These are phyloP conservation scores for Lasioglossum oenotherae DNA, from an alignment of 2,888 invertebrate genomes.

Conservation along the genomic window DNA sequence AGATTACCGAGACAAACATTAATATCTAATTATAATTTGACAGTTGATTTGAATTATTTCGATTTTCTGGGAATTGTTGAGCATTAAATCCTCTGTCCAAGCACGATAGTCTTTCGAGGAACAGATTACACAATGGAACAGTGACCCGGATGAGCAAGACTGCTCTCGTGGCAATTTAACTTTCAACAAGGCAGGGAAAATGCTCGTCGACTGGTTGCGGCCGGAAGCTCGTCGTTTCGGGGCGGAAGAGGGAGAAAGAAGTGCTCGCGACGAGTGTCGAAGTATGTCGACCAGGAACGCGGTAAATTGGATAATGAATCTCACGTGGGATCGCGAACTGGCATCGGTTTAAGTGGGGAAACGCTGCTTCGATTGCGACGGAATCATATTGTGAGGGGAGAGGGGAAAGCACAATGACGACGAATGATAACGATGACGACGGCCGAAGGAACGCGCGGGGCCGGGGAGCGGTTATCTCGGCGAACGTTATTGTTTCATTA, in stretches of 20 bases:
- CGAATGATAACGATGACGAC: constrained; percentile 54
- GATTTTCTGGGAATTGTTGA: too few relatives aligned
- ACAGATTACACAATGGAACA: background rate
- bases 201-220: background rate
- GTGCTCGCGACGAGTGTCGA: constrained; percentile 1
- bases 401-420: constrained; percentile 44
- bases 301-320: constrained; percentile 69
- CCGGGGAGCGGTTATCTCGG: constrained; percentile 51
- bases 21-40: too few relatives aligned
- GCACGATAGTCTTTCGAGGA: background rate
- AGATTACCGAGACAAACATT: too few relatives aligned
- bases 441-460: constrained; percentile 39
- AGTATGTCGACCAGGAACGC: constrained; percentile 36
- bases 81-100: background rate
- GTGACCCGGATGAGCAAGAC: background rate
- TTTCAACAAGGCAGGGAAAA: background rate
- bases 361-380: background rate
- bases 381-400: background rate
- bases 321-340: constrained; percentile 61
- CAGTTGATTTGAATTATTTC: too few relatives aligned
- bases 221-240: background rate
- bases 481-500: constrained; percentile 65
- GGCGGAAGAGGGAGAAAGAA: background rate
- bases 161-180: background rate
- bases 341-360: constrained; percentile 18